Conservation (phyloP, 2,888 invertebrate genomes). For the Diloba caeruleocephala region DNA sequence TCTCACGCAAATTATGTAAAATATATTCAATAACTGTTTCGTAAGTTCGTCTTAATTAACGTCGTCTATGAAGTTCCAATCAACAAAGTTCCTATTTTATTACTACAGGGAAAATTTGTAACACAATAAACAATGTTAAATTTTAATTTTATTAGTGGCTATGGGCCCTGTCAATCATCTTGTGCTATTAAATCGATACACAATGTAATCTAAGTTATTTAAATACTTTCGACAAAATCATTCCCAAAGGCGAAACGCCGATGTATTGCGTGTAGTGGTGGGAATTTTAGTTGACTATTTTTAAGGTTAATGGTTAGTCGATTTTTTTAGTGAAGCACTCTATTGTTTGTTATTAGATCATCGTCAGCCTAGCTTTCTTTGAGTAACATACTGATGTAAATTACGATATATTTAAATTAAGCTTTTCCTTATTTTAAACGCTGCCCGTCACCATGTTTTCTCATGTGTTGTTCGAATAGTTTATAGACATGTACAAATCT, state of each 20-base stretch:
- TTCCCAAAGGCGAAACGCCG: conserved; percentile 69
- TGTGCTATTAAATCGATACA: conserved; percentile 67
- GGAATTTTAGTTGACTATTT: conserved; percentile 7
- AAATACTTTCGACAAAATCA: conserved; percentile 65
- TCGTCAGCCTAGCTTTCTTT: too few species aligned
- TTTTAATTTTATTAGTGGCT: conserved; percentile 67
- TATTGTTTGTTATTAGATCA: too few species aligned
- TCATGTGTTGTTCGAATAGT: too few species aligned
- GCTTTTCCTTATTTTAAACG: too few species aligned
- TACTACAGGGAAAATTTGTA: conserved; percentile 54
- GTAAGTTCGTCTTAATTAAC: conserved; percentile 59
- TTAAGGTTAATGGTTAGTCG: too few species aligned
- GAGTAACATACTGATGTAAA: too few species aligned
- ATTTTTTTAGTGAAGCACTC: too few species aligned
- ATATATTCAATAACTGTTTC: conserved; percentile 52
- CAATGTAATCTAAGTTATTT: conserved; percentile 68
- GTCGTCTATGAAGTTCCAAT: conserved; percentile 56
- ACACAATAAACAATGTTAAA: conserved; percentile 62
- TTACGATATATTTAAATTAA: too few species aligned
- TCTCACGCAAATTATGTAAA: conserved; percentile 56
- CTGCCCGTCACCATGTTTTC: too few species aligned
- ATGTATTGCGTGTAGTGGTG: conserved; percentile 36
- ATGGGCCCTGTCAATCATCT: conserved; percentile 64
- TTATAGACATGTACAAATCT: too few species aligned
- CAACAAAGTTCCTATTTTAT: conserved; percentile 60